A percentile compares a stretch with the other conserved stretches of the same genome.
Evolutionary conservation across 2,797 vertebrate genomes (phyloP).

Genomic region (Chaenodraco wilsoni): DNA sequence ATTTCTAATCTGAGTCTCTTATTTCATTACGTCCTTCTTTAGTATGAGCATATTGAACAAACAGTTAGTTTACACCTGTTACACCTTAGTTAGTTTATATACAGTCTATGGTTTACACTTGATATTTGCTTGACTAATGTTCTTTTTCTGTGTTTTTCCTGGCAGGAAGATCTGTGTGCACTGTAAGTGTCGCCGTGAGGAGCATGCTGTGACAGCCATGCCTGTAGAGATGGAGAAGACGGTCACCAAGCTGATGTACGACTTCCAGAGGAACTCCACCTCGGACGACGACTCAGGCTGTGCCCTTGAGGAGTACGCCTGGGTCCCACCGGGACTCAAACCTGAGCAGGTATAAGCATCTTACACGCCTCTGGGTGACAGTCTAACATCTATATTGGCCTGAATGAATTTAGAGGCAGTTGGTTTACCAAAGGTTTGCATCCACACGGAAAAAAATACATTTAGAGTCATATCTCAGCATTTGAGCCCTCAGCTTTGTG

Average conservation of each 20-base stretch:
- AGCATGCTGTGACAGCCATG: slow-evolving; percentile 95
- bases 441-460: not conserved
- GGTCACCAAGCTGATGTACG: slow-evolving; percentile 98
- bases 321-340: slow-evolving; percentile 97
- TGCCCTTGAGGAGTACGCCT: slow-evolving; percentile 97
- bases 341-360: slow-evolving; percentile 91
- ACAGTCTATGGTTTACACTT: not conserved
- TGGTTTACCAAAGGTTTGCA: not conserved
- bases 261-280: slow-evolving; percentile 99
- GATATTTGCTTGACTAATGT: not conserved
- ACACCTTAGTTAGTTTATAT: too few species aligned
- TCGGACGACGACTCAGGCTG: slow-evolving; percentile 98
- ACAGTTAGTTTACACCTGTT: not conserved
- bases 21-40: not conserved
- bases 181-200: slow-evolving; percentile 97
- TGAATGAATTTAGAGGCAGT: slow-evolving; percentile 4
- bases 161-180: slow-evolving; percentile 98
- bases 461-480: not conserved
- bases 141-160: slow-evolving; percentile 8
- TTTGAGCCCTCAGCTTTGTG: not conserved
- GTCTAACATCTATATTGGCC: not conserved
- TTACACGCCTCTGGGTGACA: not conserved
- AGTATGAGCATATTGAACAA: too few species aligned
- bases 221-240: slow-evolving; percentile 99
- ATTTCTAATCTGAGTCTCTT: slow-evolving; percentile 8